Evolutionary conservation across 2,113 vertebrate genomes (phyloP), one percentile per base, ranked within the genome.

Genomic region (Leptobrachium leishanense): DNA sequence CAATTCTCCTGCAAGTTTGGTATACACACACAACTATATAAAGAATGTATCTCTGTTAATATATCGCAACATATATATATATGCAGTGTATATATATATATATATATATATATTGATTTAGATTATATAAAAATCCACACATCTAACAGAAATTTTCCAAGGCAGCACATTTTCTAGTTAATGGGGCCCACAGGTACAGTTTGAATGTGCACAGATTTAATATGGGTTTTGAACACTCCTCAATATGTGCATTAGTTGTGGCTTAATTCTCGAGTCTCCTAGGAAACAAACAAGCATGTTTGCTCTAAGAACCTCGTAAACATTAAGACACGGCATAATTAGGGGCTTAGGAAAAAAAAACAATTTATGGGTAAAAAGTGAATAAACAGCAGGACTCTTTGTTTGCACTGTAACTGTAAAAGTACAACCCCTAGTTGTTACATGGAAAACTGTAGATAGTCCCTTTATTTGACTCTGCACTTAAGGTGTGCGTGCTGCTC

Each of bases 271-370:
- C 50, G 15, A n/a, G 46, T 72, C 53, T 74, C 71, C 70, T 43
- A 74, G 70, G 77, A 62, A 59, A 79, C 77, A 79, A 79, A 73
- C 63, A 79, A 68, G 77, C 67, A 68, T 80, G 71, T 74, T 80
- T 80, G 71, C 77, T 79, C 71, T 74, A 43, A 74, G 71, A 80
- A 80, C 64, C 77, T 74, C 77, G 57, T 80, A 80, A 74, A 80
- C 77, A 80, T 80, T 65, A 80, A 79, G 31, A 46, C 41, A 67
- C 74, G 72, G 71, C 42, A 74, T 80, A 80, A 74, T 80, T 80
- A 74, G 77, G 70, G 50, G 77, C 54, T 68, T 46, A 80, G 77
- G 44, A 80, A 74, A 72, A 80, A 63, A 80, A 74, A 72, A 80
- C 71, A 15, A 80, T 80, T 80, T 80, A 74, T 72, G 65, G 44